Evolutionary conservation across 1,140 invertebrate species (phyloP).

Genomic region (Mercenaria mercenaria): DNA sequence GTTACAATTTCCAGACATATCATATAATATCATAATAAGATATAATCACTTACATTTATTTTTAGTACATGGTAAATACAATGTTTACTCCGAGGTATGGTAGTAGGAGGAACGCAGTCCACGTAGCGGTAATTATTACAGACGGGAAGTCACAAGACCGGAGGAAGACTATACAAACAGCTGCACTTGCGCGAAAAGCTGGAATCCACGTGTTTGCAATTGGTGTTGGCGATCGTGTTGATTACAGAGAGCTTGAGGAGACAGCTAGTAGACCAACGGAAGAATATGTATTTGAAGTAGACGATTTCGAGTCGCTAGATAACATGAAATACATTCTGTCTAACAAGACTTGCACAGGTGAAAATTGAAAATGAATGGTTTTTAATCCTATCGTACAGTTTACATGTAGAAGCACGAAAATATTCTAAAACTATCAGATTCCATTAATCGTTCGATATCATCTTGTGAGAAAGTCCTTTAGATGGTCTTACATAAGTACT

Average conservation of each 20-base stretch:
- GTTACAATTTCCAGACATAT: no score
- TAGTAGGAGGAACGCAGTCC: conserved; percentile 64
- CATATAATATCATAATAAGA: no score
- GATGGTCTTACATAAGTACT: no score
- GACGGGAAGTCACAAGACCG: conserved; percentile 78
- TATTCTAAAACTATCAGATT: no score
- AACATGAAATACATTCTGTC: conserved; percentile 69
- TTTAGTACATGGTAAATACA: conserved; percentile 50
- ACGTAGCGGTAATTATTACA: conserved; percentile 80
- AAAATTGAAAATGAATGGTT: neutral
- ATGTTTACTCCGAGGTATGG: conserved; percentile 70
- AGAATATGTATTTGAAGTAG: conserved; percentile 78
- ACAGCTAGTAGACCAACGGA: conserved; percentile 75
- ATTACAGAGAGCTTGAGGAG: conserved; percentile 73
- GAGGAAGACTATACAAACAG: conserved; percentile 70
- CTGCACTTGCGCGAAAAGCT: conserved; percentile 64
- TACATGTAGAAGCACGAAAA: neutral
- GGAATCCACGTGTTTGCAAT: conserved; percentile 81
- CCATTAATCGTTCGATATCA: no score
- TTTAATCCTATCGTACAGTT: neutral
- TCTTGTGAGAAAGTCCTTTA: no score
- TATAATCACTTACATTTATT: no score
- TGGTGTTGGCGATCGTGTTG: conserved; percentile 78
- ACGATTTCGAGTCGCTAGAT: conserved; percentile 71
- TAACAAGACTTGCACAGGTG: conserved; percentile 69